Evolutionary conservation across 2,888 invertebrate genomes (phyloP).

Genomic region (Callinectes sapidus): DNA sequence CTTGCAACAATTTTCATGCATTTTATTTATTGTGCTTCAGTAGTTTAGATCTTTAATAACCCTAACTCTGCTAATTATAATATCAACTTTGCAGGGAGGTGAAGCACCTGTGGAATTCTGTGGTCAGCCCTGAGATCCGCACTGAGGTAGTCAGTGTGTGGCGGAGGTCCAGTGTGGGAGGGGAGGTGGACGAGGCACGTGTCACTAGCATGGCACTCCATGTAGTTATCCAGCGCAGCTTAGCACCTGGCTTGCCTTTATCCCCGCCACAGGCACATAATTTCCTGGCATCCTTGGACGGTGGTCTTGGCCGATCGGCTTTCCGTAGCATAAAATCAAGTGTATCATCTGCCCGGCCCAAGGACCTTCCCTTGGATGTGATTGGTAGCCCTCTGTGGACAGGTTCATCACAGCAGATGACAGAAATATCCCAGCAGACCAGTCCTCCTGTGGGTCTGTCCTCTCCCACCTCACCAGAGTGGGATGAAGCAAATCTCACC

Average conservation of each 20-base stretch:
- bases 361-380: slow-evolving; percentile 56
- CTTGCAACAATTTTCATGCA: not conserved
- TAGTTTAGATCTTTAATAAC: not conserved
- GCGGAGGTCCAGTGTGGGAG: slow-evolving; percentile 64
- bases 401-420: slow-evolving; percentile 40
- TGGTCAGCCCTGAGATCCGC: slow-evolving; percentile 55
- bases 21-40: not conserved
- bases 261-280: slow-evolving; percentile 56
- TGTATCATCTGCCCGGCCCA: slow-evolving; percentile 58
- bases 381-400: slow-evolving; percentile 32
- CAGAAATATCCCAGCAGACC: slow-evolving; percentile 38
- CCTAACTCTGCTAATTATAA: not conserved
- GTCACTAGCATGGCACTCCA: slow-evolving; percentile 69
- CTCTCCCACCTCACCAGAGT: slow-evolving; percentile 70
- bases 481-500: slow-evolving; percentile 71
- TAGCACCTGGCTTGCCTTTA: slow-evolving; percentile 62
- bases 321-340: slow-evolving; percentile 62
- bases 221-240: slow-evolving; percentile 69
- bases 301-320: slow-evolving; percentile 64
- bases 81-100: slow-evolving; percentile 56
- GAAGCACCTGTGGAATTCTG: slow-evolving; percentile 64
- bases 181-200: slow-evolving; percentile 66
- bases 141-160: slow-evolving; percentile 67
- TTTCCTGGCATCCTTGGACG: slow-evolving; percentile 58
- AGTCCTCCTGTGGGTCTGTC: slow-evolving; percentile 53